phyloP scores from a whole-genome alignment of 2,113 vertebrate genomes.

The Acrocephalus arundinaceus region DNA sequence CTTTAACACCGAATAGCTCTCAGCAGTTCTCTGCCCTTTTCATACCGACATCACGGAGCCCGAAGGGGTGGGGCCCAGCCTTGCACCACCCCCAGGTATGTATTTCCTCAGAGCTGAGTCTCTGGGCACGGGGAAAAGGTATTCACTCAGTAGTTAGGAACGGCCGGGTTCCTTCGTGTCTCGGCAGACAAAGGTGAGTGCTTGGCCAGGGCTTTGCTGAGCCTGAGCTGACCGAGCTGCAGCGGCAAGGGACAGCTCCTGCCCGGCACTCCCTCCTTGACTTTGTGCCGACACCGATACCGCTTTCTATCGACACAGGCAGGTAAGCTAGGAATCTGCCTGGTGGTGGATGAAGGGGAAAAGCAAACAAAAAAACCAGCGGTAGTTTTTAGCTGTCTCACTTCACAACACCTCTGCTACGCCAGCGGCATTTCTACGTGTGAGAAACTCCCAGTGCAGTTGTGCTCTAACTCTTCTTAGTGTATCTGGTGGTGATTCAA shows the following conservation, averaged over 20 bases:
- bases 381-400: not conserved
- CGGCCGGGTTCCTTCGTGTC: not conserved
- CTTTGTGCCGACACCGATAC: fast-evolving
- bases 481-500: not conserved
- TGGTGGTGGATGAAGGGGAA: not conserved
- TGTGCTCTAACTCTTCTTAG: not conserved
- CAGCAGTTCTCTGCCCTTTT: not conserved
- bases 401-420: not conserved
- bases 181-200: not conserved
- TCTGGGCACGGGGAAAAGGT: not conserved
- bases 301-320: fast-evolving
- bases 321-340: not conserved
- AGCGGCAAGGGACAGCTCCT: not conserved
- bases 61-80: fast-evolving
- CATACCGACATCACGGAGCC: not conserved
- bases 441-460: not conserved
- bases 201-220: not conserved
- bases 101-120: not conserved
- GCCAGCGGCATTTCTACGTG: fast-evolving
- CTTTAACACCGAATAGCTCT: not conserved
- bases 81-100: not conserved
- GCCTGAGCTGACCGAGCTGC: not conserved
- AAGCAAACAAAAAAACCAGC: not conserved
- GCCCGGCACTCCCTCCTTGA: not conserved
- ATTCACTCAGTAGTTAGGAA: not conserved